phyloP scores from a whole-genome alignment of 2,113 vertebrate genomes.

The Montifringilla adamsi region DNA sequence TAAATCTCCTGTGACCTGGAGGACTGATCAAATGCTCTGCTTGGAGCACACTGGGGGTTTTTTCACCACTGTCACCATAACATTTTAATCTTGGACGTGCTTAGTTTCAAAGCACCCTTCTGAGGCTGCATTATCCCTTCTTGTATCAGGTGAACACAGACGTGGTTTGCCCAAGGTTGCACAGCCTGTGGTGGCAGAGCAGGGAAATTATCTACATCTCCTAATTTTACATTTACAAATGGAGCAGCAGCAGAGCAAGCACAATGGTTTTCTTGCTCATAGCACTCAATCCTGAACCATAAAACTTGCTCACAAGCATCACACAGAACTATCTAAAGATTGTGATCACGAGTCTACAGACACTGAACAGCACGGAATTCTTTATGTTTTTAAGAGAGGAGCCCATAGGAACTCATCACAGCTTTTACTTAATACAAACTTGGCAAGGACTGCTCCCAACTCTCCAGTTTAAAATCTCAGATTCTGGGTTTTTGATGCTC shows the following conservation, averaged over 20 bases:
- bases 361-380: neutral
- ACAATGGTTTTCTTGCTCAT: neutral
- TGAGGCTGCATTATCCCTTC: neutral
- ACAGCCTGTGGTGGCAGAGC: neutral
- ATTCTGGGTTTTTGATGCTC: neutral
- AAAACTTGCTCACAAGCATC: neutral
- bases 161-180: neutral
- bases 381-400: neutral
- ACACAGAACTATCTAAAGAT: neutral
- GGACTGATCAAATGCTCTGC: constrained; percentile 13
- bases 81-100: neutral
- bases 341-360: neutral
- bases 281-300: neutral
- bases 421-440: neutral
- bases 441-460: neutral
- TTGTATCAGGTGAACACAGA: neutral
- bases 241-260: neutral
- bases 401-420: neutral
- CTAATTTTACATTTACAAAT: neutral
- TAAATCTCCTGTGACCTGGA: constrained; percentile 30
- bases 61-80: neutral
- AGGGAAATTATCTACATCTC: neutral
- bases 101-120: neutral
- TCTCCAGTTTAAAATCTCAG: neutral
- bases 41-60: neutral